phyloP scores from a whole-genome alignment of 2,797 vertebrate species.

The Pogonophryne albipinna region DNA sequence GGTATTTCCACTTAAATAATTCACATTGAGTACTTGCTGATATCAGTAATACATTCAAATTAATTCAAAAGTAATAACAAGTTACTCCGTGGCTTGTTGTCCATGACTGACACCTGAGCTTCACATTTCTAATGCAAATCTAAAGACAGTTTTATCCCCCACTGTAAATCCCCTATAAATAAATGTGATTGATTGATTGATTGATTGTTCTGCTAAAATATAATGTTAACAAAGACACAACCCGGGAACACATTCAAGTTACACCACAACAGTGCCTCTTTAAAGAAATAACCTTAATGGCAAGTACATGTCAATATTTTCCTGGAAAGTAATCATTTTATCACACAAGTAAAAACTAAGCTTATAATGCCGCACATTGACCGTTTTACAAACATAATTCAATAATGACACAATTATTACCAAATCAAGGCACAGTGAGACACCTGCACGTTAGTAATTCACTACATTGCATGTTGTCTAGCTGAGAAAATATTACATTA shows the following conservation, averaged over 20 bases:
- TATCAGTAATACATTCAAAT: conserved; percentile 4
- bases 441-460: background rate
- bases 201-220: background rate
- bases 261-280: background rate
- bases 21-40: background rate
- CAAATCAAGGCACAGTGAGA: background rate
- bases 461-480: too few relatives aligned
- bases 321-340: background rate
- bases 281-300: background rate
- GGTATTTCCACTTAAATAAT: background rate
- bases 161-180: too few relatives aligned
- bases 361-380: conserved; percentile 2
- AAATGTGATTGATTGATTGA: too few relatives aligned
- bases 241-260: background rate
- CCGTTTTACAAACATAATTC: background rate
- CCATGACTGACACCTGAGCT: background rate
- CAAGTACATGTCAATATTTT: background rate
- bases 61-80: conserved; percentile 6
- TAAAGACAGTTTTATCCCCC: background rate
- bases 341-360: background rate
- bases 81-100: background rate
- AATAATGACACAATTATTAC: background rate
- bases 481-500: too few relatives aligned
- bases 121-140: background rate
- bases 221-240: background rate